A percentile compares a stretch with the other conserved stretches of the same genome.
These are phyloP conservation scores for Acanthosepion lycidas DNA, from an alignment of 2,888 invertebrate species.

Conservation along the genomic window DNA sequence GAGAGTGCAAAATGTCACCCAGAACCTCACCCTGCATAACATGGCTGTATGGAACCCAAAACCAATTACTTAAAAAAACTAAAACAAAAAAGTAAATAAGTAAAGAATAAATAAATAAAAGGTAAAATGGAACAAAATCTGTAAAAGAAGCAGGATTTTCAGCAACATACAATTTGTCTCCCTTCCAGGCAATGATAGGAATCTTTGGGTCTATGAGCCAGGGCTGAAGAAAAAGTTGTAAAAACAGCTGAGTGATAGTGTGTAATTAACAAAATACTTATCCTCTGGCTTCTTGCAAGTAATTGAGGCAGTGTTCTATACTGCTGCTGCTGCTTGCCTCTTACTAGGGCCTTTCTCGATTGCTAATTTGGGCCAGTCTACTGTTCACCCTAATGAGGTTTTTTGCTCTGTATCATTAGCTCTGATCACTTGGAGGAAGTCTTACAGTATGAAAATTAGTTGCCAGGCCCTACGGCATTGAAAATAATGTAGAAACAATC, in stretches of 20 bases:
- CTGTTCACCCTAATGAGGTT: conserved; percentile 41
- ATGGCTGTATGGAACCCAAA: conserved; percentile 10
- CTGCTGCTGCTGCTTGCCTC: neutral
- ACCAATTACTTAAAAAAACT: conserved; percentile 33
- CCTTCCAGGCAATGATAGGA: conserved; percentile 45
- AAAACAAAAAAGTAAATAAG: neutral
- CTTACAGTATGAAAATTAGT: conserved; percentile 40
- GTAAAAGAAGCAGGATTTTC: neutral
- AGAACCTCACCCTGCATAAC: neutral
- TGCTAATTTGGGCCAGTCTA: conserved; percentile 39
- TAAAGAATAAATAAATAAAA: neutral
- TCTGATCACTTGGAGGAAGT: conserved; percentile 45
- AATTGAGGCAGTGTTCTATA: neutral
- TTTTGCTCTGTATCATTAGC: conserved; percentile 40
- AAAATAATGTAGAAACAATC: conserved; percentile 35
- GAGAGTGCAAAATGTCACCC: conserved; percentile 42
- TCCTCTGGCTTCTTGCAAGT: conserved; percentile 40
- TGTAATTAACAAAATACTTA: conserved; percentile 46
- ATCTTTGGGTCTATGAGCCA: conserved; percentile 23
- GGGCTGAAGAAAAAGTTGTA: conserved; percentile 37
- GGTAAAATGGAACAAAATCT: neutral
- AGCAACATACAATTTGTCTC: conserved; percentile 41
- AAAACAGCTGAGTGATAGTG: conserved; percentile 42
- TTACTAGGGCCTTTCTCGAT: conserved; percentile 39
- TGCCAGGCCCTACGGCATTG: conserved; percentile 33